Percentiles rank a stretch among this genome's conserved stretches.
Evolutionary conservation across 2,888 invertebrate genomes (phyloP).

Genomic region (Eupithecia exiguata): DNA sequence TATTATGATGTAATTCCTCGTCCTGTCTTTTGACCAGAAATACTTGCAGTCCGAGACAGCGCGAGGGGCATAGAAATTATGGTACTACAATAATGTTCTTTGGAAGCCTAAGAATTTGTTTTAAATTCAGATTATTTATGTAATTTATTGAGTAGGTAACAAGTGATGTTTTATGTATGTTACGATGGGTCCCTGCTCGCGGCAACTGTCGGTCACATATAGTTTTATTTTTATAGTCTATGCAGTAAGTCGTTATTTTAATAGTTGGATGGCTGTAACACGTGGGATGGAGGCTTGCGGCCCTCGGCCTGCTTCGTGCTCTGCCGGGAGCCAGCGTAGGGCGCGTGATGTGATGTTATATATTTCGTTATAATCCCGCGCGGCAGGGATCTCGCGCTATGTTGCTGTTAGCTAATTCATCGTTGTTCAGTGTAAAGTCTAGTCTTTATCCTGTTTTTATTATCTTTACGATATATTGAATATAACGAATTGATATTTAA

Average conservation of each 20-base stretch:
- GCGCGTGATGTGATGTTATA: slow-evolving; percentile 37
- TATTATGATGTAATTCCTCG: slow-evolving; percentile 50
- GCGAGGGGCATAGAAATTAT: slow-evolving; percentile 46
- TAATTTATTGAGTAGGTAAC: slow-evolving; percentile 82
- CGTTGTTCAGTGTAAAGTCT: slow-evolving; percentile 84
- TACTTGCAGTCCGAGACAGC: slow-evolving; percentile 18
- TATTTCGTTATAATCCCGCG: slow-evolving; percentile 41
- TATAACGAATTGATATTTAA: slow-evolving; percentile 82
- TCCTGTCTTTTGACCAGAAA: slow-evolving; percentile 14
- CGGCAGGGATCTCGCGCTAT: slow-evolving; percentile 58
- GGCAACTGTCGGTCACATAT: slow-evolving; percentile 53
- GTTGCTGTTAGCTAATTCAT: slow-evolving; percentile 78
- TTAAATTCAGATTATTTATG: slow-evolving; percentile 83
- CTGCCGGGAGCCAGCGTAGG: slow-evolving; percentile 7
- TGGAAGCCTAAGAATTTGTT: slow-evolving; percentile 81
- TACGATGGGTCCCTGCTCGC: slow-evolving; percentile 56
- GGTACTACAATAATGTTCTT: slow-evolving; percentile 65
- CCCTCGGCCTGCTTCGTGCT: background rate
- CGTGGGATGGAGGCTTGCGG: background rate
- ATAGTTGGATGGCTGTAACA: slow-evolving; percentile 35
- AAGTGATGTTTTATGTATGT: slow-evolving; percentile 62
- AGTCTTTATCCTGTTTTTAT: slow-evolving; percentile 83
- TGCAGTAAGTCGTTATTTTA: slow-evolving; percentile 43
- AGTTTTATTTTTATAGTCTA: slow-evolving; percentile 52
- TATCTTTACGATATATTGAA: slow-evolving; percentile 78